Conservation (phyloP, 2,888 invertebrate genomes). For the Leucania comma region DNA sequence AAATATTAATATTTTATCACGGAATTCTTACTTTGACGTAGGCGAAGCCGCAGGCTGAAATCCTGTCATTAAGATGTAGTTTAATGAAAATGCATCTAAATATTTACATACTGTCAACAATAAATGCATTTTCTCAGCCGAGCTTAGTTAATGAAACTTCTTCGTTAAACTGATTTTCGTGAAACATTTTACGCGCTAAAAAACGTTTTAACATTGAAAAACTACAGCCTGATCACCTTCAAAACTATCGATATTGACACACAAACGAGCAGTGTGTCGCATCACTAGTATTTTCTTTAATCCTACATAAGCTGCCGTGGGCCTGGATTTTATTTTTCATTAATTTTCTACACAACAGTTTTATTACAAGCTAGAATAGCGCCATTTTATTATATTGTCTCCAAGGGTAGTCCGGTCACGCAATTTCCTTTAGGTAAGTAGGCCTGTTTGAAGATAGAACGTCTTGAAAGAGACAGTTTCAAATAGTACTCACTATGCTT, state of each 20-base stretch:
- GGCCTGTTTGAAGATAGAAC: neutral
- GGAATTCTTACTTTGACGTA: too few species aligned
- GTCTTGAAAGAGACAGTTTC: neutral
- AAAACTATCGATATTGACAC: slow-evolving; percentile 66
- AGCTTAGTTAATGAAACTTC: too few species aligned
- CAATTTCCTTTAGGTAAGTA: slow-evolving; percentile 28
- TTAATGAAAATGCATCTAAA: too few species aligned
- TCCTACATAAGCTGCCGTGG: slow-evolving; percentile 75
- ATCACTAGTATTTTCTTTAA: slow-evolving; percentile 78
- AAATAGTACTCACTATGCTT: neutral
- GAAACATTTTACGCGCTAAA: too few species aligned
- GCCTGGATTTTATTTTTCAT: slow-evolving; percentile 73
- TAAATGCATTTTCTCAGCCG: too few species aligned
- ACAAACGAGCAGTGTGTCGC: slow-evolving; percentile 31
- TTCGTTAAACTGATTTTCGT: too few species aligned
- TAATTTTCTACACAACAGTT: slow-evolving; percentile 65
- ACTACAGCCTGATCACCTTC: slow-evolving; percentile 24
- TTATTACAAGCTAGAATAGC: slow-evolving; percentile 35
- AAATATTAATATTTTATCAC: too few species aligned
- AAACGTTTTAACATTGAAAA: too few species aligned
- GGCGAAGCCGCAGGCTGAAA: too few species aligned
- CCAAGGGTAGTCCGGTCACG: slow-evolving; percentile 42
- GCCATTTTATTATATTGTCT: slow-evolving; percentile 35
- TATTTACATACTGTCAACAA: too few species aligned
- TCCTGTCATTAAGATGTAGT: too few species aligned